Evolutionary conservation across 2,797 vertebrate species (phyloP).

Genomic region (Chanos chanos): DNA sequence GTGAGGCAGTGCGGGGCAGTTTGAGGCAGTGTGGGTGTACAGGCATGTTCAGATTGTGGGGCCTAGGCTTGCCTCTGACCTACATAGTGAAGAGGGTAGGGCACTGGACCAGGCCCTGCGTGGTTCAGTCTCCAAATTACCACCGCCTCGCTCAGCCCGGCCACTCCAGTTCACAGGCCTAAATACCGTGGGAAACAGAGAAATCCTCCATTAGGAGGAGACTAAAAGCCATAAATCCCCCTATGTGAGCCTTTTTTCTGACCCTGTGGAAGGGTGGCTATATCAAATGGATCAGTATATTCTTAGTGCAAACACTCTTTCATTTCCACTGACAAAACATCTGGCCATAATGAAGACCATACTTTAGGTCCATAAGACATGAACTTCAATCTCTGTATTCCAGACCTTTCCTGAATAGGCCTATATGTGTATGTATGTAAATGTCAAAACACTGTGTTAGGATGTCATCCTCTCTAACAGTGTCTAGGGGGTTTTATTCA

Average conservation of each 20-base stretch:
- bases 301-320: no score
- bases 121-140: slow-evolving; percentile 6
- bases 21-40: not conserved
- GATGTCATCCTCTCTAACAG: no score
- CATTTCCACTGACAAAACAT: no score
- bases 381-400: no score
- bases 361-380: no score
- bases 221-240: not conserved
- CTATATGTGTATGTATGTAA: no score
- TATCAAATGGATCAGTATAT: no score
- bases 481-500: no score
- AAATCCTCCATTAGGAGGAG: not conserved
- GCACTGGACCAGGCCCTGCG: not conserved
- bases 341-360: no score
- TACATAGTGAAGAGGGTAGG: slow-evolving; percentile 14
- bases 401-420: no score
- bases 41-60: not conserved
- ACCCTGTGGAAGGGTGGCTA: no score
- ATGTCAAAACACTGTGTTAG: no score
- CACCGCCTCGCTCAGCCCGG: not conserved
- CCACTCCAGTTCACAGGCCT: slow-evolving; percentile 8
- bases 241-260: not conserved
- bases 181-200: slow-evolving; percentile 1
- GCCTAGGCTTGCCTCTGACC: slow-evolving; percentile 11
- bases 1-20: not conserved